These are phyloP conservation scores for Armadillidium nasatum DNA, from an alignment of 1,140 invertebrate species.

Conservation along the genomic window DNA sequence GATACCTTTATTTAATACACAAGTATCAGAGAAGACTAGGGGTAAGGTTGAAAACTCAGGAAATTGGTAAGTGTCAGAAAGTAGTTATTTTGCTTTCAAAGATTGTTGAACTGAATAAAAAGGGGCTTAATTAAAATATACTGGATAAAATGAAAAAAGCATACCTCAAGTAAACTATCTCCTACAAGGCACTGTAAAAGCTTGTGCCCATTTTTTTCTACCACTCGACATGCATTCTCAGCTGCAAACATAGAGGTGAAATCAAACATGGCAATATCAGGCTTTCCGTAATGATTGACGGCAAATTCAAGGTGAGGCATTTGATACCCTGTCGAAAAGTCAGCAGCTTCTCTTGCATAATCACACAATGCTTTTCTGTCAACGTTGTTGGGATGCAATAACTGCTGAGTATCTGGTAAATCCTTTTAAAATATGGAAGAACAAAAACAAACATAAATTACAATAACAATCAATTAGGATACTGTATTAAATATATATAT, in stretches of 20 bases:
- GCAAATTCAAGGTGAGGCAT: constrained; percentile 86
- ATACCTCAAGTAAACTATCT: constrained; percentile 86
- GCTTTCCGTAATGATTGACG: constrained; percentile 94
- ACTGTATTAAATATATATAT: too few species aligned
- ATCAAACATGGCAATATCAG: constrained; percentile 99
- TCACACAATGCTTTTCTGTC: constrained; percentile 78
- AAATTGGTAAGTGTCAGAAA: too few species aligned
- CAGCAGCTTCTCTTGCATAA: constrained; percentile 93
- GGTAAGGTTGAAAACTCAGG: too few species aligned
- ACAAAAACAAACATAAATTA: constrained; percentile 26
- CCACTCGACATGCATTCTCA: constrained; percentile 81
- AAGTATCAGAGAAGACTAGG: too few species aligned
- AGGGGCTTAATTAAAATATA: too few species aligned
- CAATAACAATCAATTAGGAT: too few species aligned
- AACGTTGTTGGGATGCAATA: constrained; percentile 84
- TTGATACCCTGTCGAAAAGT: constrained; percentile 89
- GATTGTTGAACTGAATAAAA: too few species aligned
- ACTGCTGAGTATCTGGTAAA: constrained; percentile 76
- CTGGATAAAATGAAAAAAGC: constrained; percentile 35
- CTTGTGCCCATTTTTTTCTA: constrained; percentile 70
- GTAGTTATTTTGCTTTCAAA: too few species aligned
- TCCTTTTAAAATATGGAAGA: constrained; percentile 70
- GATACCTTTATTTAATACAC: too few species aligned
- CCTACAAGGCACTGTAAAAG: constrained; percentile 87
- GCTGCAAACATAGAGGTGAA: constrained; percentile 98